phyloP scores from a whole-genome alignment of 2,797 vertebrate species.

The Buceros bicornis region DNA sequence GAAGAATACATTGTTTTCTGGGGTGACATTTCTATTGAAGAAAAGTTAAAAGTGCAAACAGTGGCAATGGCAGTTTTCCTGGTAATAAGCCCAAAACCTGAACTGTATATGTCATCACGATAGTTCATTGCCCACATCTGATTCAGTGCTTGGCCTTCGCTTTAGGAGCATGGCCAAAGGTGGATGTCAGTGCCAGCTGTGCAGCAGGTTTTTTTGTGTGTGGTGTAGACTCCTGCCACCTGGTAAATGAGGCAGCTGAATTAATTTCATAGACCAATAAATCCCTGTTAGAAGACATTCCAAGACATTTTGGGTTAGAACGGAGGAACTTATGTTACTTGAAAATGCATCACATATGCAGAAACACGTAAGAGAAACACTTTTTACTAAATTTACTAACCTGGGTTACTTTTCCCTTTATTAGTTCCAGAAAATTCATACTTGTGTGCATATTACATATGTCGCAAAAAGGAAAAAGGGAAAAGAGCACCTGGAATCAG shows the following conservation, averaged over 20 bases:
- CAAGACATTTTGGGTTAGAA: background rate
- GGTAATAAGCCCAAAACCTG: background rate
- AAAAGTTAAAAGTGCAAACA: background rate
- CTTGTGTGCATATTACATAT: background rate
- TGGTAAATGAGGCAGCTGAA: background rate
- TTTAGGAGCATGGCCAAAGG: background rate
- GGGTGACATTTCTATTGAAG: background rate
- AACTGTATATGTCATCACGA: background rate
- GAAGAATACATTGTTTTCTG: background rate
- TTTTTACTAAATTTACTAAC: background rate
- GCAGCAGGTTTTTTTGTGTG: rapidly evolving
- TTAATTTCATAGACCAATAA: background rate
- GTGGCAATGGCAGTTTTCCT: background rate
- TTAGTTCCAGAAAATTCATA: background rate
- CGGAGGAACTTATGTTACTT: background rate
- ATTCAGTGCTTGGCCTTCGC: background rate
- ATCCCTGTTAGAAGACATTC: background rate
- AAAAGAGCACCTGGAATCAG: background rate
- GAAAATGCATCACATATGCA: background rate
- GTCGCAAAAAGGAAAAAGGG: background rate
- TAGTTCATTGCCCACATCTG: background rate
- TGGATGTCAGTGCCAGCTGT: background rate
- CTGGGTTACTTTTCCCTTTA: background rate
- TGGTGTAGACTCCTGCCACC: background rate
- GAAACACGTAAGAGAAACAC: background rate